phyloP scores from a whole-genome alignment of 2,888 invertebrate species.

The Drosophila rellima region DNA sequence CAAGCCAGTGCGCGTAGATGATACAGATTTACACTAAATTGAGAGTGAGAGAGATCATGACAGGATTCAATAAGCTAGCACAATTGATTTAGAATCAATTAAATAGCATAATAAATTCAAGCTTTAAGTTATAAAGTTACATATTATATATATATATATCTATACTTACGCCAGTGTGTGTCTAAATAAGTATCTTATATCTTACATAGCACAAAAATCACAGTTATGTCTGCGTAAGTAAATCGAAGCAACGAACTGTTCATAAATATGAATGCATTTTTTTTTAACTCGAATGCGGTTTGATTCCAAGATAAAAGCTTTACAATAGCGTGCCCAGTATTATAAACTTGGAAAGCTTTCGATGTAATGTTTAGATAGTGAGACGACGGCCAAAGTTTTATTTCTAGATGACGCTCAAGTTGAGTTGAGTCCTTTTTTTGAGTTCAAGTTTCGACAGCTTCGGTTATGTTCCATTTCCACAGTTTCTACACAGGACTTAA shows the following conservation, averaged over 20 bases:
- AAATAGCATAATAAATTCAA: constrained; percentile 48
- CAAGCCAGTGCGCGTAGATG: constrained; percentile 90
- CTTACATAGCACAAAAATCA: constrained; percentile 50
- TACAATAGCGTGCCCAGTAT: constrained; percentile 19
- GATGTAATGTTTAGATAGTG: background rate
- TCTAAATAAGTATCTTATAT: constrained; percentile 43
- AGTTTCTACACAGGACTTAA: constrained; percentile 14
- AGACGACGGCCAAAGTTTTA: constrained; percentile 10
- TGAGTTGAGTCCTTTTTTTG: constrained; percentile 23
- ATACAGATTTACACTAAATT: constrained; percentile 77
- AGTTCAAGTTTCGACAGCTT: constrained; percentile 8
- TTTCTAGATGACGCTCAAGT: constrained; percentile 28
- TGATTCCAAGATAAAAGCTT: constrained; percentile 29
- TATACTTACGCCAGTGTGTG: constrained; percentile 34
- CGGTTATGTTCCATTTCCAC: constrained; percentile 26
- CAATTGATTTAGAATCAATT: constrained; percentile 52
- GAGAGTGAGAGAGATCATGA: constrained; percentile 33
- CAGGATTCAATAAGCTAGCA: constrained; percentile 45
- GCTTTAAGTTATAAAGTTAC: constrained; percentile 56
- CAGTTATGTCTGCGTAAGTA: constrained; percentile 43
- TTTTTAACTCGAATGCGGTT: constrained; percentile 20
- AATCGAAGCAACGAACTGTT: constrained; percentile 51
- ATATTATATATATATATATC: constrained; percentile 27
- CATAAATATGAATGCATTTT: constrained; percentile 11
- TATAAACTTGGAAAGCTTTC: constrained; percentile 32